Conservation (phyloP, 2,113 vertebrate genomes). For the Zosterops hypoxanthus region DNA sequence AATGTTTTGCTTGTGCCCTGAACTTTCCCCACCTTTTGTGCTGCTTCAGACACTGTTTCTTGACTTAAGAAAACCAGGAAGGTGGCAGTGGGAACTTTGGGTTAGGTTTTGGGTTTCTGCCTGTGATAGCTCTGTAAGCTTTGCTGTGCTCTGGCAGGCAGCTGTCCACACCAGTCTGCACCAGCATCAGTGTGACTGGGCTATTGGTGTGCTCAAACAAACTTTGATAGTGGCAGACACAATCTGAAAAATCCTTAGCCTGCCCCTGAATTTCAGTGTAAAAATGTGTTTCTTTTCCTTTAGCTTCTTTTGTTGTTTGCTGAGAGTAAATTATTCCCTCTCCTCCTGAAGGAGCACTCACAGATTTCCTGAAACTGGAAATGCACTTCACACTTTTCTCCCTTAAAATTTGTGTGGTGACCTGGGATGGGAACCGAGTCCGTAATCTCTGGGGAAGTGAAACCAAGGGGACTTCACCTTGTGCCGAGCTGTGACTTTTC, state of each 20-base stretch:
- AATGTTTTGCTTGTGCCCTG: not conserved
- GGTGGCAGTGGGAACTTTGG: fast-evolving
- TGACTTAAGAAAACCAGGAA: not conserved
- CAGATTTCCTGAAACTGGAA: not conserved
- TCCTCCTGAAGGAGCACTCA: not conserved
- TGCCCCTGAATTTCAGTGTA: not conserved
- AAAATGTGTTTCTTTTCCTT: not conserved
- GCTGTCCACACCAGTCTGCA: not conserved
- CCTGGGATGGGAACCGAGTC: not conserved
- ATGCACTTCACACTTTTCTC: not conserved
- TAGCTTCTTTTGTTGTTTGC: not conserved
- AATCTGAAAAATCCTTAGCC: not conserved
- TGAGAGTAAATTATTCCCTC: not conserved
- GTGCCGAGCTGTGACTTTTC: fast-evolving
- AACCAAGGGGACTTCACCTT: fast-evolving
- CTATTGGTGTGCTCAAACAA: not conserved
- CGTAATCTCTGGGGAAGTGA: fast-evolving
- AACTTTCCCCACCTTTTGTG: not conserved
- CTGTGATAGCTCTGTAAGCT: not conserved
- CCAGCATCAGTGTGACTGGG: not conserved
- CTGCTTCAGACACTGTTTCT: not conserved
- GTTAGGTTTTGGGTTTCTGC: not conserved
- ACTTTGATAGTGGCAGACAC: not conserved
- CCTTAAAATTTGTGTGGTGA: not conserved
- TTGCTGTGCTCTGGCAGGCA: not conserved